These are phyloP conservation scores for Empidonax traillii DNA, from an alignment of 2,113 vertebrate species.

Conservation along the genomic window DNA sequence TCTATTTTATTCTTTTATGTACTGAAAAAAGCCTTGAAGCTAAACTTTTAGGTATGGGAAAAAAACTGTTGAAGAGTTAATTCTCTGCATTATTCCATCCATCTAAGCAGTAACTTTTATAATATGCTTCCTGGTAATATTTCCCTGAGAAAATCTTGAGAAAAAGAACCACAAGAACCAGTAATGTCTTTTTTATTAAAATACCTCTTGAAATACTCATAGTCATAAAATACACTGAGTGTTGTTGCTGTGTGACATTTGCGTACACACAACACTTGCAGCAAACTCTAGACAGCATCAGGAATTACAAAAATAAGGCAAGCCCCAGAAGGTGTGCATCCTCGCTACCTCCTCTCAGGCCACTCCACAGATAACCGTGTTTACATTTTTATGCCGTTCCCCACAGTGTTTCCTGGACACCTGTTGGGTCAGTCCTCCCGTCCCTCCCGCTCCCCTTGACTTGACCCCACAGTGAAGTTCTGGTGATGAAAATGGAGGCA, in stretches of 20 bases:
- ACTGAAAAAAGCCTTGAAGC: background rate
- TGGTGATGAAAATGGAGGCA: background rate
- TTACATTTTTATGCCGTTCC: background rate
- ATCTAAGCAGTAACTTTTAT: background rate
- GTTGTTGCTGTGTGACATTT: background rate
- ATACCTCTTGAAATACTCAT: slow-evolving; percentile 23
- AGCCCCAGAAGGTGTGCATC: background rate
- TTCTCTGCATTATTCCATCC: background rate
- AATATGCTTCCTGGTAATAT: background rate
- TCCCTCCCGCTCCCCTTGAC: background rate
- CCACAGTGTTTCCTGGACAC: background rate
- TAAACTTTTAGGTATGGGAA: background rate
- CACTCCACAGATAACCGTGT: background rate
- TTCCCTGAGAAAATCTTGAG: background rate
- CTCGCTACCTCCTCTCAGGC: background rate
- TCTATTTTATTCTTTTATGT: background rate
- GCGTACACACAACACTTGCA: background rate
- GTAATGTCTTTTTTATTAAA: slow-evolving; percentile 65
- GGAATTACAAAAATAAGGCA: background rate
- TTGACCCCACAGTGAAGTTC: background rate
- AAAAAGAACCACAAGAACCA: background rate
- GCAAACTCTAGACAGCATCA: background rate
- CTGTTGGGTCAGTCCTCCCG: fast-evolving
- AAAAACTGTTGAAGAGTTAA: background rate
- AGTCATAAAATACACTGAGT: background rate